phyloP scores from a whole-genome alignment of 2,888 invertebrate genomes.

The Mechanitis mazaeus region DNA sequence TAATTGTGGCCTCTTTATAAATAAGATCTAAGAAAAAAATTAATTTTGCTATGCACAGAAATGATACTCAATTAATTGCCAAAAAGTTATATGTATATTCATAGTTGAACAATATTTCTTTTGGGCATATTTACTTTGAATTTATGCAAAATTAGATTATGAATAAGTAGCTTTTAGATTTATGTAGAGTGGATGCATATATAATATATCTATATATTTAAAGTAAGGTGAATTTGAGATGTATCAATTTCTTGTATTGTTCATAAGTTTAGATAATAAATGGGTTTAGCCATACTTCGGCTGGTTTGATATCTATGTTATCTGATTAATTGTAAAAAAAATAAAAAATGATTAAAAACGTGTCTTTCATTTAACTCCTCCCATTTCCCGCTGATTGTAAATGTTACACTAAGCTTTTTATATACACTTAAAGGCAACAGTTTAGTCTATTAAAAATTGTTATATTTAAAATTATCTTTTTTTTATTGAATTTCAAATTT shows the following conservation, averaged over 20 bases:
- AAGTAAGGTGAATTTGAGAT: conserved; percentile 75
- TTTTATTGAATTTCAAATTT: too few relatives aligned
- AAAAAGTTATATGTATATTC: conserved; percentile 77
- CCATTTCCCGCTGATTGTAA: not conserved
- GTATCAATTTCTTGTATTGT: conserved; percentile 77
- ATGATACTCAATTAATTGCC: conserved; percentile 79
- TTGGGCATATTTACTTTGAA: conserved; percentile 77
- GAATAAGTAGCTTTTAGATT: conserved; percentile 75
- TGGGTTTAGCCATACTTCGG: conserved; percentile 77
- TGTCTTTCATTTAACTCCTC: conserved; percentile 43
- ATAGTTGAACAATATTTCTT: conserved; percentile 77
- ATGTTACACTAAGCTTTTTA: too few relatives aligned
- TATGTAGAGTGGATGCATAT: conserved; percentile 76
- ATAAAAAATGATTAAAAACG: conserved; percentile 54
- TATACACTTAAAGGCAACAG: too few relatives aligned
- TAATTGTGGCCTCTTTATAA: conserved; percentile 77
- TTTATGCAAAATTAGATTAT: conserved; percentile 76
- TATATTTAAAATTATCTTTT: too few relatives aligned
- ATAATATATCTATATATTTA: conserved; percentile 74
- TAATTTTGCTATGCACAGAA: conserved; percentile 77
- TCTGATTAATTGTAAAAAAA: conserved; percentile 76
- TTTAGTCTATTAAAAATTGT: too few relatives aligned
- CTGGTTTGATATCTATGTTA: conserved; percentile 78
- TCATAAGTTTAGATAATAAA: conserved; percentile 77
- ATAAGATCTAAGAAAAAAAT: conserved; percentile 75